Conservation (phyloP, 2,797 vertebrate species). For the Lacerta viridis region DNA sequence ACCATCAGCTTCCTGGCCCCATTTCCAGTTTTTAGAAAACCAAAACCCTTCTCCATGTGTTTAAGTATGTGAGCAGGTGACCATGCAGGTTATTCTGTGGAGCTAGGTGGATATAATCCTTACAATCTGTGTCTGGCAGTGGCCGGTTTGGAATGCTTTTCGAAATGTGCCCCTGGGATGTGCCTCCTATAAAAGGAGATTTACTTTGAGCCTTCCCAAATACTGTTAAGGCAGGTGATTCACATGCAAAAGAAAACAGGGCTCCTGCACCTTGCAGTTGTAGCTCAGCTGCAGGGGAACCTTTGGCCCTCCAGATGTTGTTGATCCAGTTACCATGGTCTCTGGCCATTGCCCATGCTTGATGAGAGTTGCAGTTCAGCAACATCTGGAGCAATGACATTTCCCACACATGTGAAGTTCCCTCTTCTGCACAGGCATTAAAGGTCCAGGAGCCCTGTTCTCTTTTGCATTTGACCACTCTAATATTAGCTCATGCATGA, state of each 20-base stretch:
- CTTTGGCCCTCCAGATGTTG: no score
- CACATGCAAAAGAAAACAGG: not conserved
- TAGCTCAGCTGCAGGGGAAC: not conserved
- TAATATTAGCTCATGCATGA: not conserved
- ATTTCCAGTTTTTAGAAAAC: not conserved
- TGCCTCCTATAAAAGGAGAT: not conserved
- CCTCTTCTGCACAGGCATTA: no score
- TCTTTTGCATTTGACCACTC: no score
- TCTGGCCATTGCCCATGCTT: no score
- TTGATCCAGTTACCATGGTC: no score
- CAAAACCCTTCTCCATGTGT: not conserved
- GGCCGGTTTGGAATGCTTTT: not conserved
- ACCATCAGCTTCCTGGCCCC: not conserved
- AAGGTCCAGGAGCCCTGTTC: no score
- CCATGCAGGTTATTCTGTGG: not conserved
- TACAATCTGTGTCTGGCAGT: slow-evolving; percentile 3
- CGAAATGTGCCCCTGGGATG: not conserved
- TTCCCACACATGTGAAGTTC: no score
- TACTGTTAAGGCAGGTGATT: not conserved
- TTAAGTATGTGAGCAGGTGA: not conserved
- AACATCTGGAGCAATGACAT: no score
- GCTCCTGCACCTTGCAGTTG: not conserved
- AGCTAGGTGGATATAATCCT: not conserved
- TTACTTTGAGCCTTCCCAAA: not conserved
- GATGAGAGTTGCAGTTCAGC: no score